These are phyloP conservation scores for Hartigia nigra DNA, from an alignment of 2,888 invertebrate genomes.

Conservation along the genomic window DNA sequence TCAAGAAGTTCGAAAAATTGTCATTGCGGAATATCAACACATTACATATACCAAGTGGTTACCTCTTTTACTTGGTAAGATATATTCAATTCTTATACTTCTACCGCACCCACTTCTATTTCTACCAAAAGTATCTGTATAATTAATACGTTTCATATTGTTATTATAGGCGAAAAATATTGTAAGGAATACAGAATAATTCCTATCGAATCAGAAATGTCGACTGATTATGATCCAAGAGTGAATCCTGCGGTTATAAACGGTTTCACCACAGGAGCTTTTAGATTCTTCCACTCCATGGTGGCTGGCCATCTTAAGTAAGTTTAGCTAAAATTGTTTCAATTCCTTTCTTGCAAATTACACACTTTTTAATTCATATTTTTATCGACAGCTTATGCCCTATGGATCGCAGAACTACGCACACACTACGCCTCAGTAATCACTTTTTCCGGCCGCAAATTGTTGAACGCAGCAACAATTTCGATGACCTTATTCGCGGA, in stretches of 20 bases:
- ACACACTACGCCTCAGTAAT: constrained; percentile 68
- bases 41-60: constrained; percentile 73
- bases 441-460: constrained; percentile 70
- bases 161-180: constrained; percentile 19
- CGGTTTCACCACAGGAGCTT: constrained; percentile 75
- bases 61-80: constrained; percentile 68
- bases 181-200: constrained; percentile 14
- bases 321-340: constrained; percentile 23
- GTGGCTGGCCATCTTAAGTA: constrained; percentile 66
- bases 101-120: no score
- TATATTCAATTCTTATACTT: no score
- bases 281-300: constrained; percentile 74
- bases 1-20: constrained; percentile 70
- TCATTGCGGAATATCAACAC: constrained; percentile 71
- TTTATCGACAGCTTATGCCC: constrained; percentile 20
- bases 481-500: constrained; percentile 71
- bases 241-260: constrained; percentile 72
- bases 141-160: neutral
- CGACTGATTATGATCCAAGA: constrained; percentile 66
- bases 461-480: constrained; percentile 66
- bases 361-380: neutral
- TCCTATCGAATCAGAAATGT: constrained; percentile 13
- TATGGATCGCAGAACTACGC: constrained; percentile 16
- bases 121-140: neutral
- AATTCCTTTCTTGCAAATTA: neutral